Percentiles rank a stretch among this genome's conserved stretches.
Conservation (phyloP, 1,140 invertebrate genomes). For the Hyles euphorbiae region DNA sequence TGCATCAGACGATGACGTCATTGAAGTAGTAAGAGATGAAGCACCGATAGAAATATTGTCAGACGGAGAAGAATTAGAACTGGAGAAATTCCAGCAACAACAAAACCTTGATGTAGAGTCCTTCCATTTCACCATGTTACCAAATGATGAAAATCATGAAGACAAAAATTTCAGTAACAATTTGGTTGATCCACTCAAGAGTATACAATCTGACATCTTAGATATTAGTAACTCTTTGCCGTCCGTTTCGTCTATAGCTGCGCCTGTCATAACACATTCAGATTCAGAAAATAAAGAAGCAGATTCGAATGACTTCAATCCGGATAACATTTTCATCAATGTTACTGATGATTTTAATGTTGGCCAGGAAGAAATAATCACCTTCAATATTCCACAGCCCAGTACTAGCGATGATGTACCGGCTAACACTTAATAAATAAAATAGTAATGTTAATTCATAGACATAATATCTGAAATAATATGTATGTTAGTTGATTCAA, state of each 20-base stretch:
- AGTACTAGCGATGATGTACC: too few relatives aligned
- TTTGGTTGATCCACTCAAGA: constrained; percentile 8
- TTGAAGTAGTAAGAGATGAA: constrained; percentile 66
- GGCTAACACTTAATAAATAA: too few relatives aligned
- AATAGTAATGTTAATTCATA: too few relatives aligned
- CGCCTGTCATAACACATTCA: too few relatives aligned
- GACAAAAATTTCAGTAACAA: constrained; percentile 4
- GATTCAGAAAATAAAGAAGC: too few relatives aligned
- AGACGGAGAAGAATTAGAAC: constrained; percentile 57
- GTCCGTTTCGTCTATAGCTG: too few relatives aligned
- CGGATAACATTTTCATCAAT: neutral
- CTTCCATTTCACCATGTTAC: constrained; percentile 28
- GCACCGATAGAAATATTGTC: constrained; percentile 67
- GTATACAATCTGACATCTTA: neutral
- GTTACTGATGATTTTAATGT: constrained; percentile 9
- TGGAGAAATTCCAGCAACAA: constrained; percentile 25
- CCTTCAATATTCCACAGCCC: too few relatives aligned
- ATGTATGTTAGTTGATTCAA: too few relatives aligned
- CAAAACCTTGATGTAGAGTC: constrained; percentile 18
- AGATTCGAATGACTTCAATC: too few relatives aligned
- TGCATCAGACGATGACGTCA: constrained; percentile 65
- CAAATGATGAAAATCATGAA: neutral
- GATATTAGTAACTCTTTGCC: neutral
- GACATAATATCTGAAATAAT: too few relatives aligned
- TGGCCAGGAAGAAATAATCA: too few relatives aligned